Conservation (phyloP, 2,888 invertebrate species). For the Acanthosepion pharaonis region DNA sequence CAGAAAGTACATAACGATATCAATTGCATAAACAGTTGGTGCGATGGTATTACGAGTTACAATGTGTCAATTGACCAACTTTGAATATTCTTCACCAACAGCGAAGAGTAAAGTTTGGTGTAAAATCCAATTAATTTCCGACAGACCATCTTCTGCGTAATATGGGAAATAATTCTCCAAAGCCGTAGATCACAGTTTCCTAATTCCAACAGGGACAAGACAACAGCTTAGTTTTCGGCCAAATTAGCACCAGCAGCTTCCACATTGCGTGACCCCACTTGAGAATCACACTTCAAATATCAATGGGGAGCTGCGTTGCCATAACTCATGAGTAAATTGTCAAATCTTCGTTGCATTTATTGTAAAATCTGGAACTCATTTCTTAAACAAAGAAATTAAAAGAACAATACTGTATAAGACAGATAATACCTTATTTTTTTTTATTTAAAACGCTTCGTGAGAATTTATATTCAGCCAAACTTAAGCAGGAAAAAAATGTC, state of each 20-base stretch:
- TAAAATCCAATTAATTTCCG: not conserved
- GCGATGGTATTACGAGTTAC: not conserved
- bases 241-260: not conserved
- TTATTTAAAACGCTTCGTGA: too few relatives aligned
- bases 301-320: not conserved
- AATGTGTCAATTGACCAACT: not conserved
- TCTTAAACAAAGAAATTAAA: not conserved
- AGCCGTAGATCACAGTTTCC: not conserved
- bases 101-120: not conserved
- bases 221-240: constrained; percentile 5
- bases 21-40: too few relatives aligned
- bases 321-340: not conserved
- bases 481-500: too few relatives aligned
- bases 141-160: not conserved
- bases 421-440: not conserved
- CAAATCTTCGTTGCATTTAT: not conserved
- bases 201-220: not conserved
- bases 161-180: not conserved
- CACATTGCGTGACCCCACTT: not conserved
- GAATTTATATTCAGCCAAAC: too few relatives aligned
- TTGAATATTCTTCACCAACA: not conserved
- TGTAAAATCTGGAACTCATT: not conserved
- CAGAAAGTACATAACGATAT: too few relatives aligned
- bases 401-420: not conserved
- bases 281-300: not conserved